Evolutionary conservation across 2,113 vertebrate species (phyloP).

Genomic region (Morone saxatilis): DNA sequence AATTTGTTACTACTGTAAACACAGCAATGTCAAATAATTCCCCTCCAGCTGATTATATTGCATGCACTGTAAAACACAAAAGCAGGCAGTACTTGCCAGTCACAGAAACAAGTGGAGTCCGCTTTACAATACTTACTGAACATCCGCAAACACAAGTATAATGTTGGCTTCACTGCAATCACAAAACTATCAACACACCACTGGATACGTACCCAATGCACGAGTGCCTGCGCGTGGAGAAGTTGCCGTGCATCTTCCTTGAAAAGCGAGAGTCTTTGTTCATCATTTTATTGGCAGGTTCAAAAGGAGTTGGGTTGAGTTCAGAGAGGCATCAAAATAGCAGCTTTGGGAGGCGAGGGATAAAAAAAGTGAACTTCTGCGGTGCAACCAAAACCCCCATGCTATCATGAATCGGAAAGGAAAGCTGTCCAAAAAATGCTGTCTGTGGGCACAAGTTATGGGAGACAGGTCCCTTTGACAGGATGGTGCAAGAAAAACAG

Average conservation of each 20-base stretch:
- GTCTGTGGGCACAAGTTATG: conserved; percentile 8
- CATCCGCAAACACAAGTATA: conserved; percentile 1
- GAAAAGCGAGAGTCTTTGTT: conserved; percentile 84
- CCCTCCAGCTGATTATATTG: not conserved
- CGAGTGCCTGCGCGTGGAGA: conserved; percentile 86
- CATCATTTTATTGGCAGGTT: conserved; percentile 70
- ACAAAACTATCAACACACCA: not conserved
- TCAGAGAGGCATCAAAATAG: conserved; percentile 38
- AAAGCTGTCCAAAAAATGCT: conserved; percentile 7
- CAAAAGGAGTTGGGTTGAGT: conserved; percentile 7
- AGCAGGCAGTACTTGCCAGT: not conserved
- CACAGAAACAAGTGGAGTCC: conserved; percentile 16
- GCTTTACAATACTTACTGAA: not conserved
- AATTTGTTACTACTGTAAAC: not conserved
- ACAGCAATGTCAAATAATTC: not conserved
- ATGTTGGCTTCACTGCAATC: not conserved
- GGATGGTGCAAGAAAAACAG: conserved; percentile 24
- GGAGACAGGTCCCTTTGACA: not conserved
- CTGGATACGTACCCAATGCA: conserved; percentile 85
- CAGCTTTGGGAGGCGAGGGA: conserved; percentile 10
- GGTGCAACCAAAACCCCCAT: conserved; percentile 42
- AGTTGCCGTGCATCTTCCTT: conserved; percentile 80
- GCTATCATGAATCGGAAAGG: conserved; percentile 14
- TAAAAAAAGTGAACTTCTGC: conserved; percentile 44
- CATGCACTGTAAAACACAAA: not conserved